phyloP scores from a whole-genome alignment of 2,888 invertebrate genomes.

The Melinopterus prodromus region DNA sequence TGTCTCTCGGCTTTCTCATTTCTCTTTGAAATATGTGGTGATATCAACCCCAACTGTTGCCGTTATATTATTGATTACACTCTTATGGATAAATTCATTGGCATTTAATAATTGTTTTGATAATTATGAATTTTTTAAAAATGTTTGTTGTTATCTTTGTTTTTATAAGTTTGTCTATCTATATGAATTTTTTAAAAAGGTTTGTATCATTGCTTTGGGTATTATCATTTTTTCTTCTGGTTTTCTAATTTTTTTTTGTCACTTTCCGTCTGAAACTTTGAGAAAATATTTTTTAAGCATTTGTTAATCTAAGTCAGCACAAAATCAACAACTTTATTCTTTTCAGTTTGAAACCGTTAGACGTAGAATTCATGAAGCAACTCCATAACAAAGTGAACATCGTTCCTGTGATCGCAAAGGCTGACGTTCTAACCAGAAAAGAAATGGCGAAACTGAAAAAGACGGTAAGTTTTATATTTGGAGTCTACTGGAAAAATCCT shows the following conservation, averaged over 20 bases:
- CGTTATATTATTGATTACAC: not conserved
- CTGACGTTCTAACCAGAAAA: slow-evolving; percentile 93
- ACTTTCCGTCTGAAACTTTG: too few species aligned
- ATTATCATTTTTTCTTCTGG: too few species aligned
- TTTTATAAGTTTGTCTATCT: too few species aligned
- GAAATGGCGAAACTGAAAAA: slow-evolving; percentile 88
- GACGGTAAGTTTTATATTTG: slow-evolving; percentile 64
- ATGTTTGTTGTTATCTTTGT: not conserved
- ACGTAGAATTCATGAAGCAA: slow-evolving; percentile 96
- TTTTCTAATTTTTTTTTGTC: too few species aligned
- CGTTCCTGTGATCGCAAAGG: slow-evolving; percentile 97
- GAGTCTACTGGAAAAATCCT: not conserved
- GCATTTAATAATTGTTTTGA: not conserved
- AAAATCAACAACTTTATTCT: not conserved
- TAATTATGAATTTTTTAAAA: not conserved
- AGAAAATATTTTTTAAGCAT: too few species aligned
- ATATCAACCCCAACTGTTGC: not conserved
- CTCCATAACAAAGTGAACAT: slow-evolving; percentile 95
- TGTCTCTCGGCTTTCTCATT: too few species aligned
- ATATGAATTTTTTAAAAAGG: not conserved
- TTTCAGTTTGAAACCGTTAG: slow-evolving; percentile 86
- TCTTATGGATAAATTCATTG: not conserved
- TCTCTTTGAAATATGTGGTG: too few species aligned
- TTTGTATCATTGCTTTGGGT: too few species aligned
- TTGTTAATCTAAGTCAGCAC: too few species aligned